Evolutionary conservation across 2,797 vertebrate species (phyloP), one percentile per base, ranked within the genome.

Genomic region (Acipenser oxyrinchus): DNA sequence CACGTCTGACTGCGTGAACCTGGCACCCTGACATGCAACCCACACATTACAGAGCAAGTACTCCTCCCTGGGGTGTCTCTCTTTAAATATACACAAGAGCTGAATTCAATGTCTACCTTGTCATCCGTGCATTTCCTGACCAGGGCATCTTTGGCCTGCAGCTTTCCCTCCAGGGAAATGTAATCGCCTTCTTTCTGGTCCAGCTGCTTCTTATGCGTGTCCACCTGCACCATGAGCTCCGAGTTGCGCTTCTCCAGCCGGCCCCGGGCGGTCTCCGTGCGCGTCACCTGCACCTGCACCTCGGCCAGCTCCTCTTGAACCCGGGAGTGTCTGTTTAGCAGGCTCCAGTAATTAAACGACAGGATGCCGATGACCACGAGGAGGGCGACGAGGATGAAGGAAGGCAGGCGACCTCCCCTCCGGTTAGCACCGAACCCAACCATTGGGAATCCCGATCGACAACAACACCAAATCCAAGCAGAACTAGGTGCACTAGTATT

Each of bases 161-260:
- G 85, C 78, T 93, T 92, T 78, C 84, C 86, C 84, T 91, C 92
- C 73, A 98, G 83, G 1, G 88, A 84, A 70, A 75, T 87, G 82
- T 88, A 89, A 70, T 96, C 95, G 58, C 88, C 91, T 70, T 98
- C 93, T 79, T 89, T 94, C 83, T 94, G 93, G 74, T 98, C 94
- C 76, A 97, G 88, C 81, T 95, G 93, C 69, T 93, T 93, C 85
- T 86, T 92, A 80, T 95, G 92, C 23, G 91, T 84, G 78, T 99
- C 96, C 82, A 93, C 93, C 85, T 95, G 90, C 74, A 92, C 87
- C 87, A 96, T 85, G 61, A 99, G 90, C 86, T 98, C 96, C 0
- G 95, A 93, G 86, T 95, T 97, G 7, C 95, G 85, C 79, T 95
- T 95, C 88, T 98, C 96, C 85, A 96, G 82, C 13, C 96, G 93